These are phyloP conservation scores for Formica exsecta DNA, from an alignment of 1,140 invertebrate genomes.

Conservation along the genomic window DNA sequence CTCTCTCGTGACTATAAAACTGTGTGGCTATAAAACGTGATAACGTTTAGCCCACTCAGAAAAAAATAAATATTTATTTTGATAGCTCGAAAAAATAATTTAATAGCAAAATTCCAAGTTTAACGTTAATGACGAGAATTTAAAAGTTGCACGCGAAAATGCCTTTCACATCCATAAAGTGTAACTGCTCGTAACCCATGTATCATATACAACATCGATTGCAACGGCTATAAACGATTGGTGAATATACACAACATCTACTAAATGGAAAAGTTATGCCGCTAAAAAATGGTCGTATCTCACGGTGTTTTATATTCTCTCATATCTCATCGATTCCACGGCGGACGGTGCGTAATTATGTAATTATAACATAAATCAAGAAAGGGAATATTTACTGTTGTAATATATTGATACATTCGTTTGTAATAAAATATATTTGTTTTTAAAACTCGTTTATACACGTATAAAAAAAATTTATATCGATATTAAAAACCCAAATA, in stretches of 20 bases:
- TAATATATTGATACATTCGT: background rate
- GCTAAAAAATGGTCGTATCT: constrained; percentile 7
- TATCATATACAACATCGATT: constrained; percentile 43
- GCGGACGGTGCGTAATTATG: constrained; percentile 17
- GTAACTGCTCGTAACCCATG: constrained; percentile 26
- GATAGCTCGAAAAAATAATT: background rate
- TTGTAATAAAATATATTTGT: background rate
- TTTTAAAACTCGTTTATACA: background rate
- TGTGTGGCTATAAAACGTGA: background rate
- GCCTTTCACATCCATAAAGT: constrained; percentile 31
- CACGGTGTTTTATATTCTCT: constrained; percentile 24
- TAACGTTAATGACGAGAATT: background rate
- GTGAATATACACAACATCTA: constrained; percentile 18
- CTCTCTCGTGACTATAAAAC: background rate
- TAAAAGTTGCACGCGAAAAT: constrained; percentile 29
- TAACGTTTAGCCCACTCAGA: background rate
- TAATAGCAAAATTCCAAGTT: background rate
- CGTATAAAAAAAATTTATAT: background rate
- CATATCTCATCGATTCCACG: constrained; percentile 9
- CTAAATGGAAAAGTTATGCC: constrained; percentile 11
- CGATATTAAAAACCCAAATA: background rate
- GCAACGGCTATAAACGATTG: constrained; percentile 13
- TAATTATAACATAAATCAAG: constrained; percentile 39
- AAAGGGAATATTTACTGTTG: background rate
- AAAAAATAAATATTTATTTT: background rate